Percentiles rank a stretch among this genome's conserved stretches.
These are phyloP conservation scores for Semotilus atromaculatus DNA, from an alignment of 2,797 vertebrate species.

Conservation along the genomic window DNA sequence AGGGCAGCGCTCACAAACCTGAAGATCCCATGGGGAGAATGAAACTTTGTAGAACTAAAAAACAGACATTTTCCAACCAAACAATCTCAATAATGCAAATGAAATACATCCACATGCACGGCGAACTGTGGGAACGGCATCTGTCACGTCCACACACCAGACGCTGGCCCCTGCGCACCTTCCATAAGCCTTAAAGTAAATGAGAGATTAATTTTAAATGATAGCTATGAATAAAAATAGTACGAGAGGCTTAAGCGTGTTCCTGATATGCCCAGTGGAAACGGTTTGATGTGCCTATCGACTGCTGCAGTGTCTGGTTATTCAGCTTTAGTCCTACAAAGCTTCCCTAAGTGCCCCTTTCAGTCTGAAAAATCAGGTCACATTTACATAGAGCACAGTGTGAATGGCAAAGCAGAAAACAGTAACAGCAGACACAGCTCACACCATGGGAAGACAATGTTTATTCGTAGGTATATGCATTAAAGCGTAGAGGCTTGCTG, in stretches of 20 bases:
- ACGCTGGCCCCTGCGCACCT: not conserved
- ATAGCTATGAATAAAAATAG: not conserved
- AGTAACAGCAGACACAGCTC: conserved; percentile 16
- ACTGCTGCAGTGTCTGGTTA: conserved; percentile 38
- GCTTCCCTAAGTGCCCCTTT: conserved; percentile 42
- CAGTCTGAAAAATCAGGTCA: conserved; percentile 48
- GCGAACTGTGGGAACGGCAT: conserved; percentile 8
- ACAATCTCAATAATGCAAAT: conserved; percentile 55
- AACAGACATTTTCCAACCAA: conserved; percentile 48
- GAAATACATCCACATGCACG: conserved; percentile 29
- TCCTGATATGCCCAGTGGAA: conserved; percentile 20
- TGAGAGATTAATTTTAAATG: conserved; percentile 35
- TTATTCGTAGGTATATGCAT: conserved; percentile 16
- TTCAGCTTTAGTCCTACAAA: conserved; percentile 39
- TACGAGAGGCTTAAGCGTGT: conserved; percentile 4
- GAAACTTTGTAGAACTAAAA: conserved; percentile 52
- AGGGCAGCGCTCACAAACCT: conserved; percentile 44
- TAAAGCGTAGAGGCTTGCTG: not conserved
- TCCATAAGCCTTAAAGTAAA: conserved; percentile 29
- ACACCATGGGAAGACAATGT: conserved; percentile 36
- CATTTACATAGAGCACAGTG: conserved; percentile 45
- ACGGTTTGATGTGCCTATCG: conserved; percentile 33
- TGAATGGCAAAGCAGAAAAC: conserved; percentile 41
- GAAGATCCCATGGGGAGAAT: conserved; percentile 39
- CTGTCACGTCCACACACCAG: conserved; percentile 27